phyloP scores from a whole-genome alignment of 2,797 vertebrate genomes.

The Vespertilio murinus region DNA sequence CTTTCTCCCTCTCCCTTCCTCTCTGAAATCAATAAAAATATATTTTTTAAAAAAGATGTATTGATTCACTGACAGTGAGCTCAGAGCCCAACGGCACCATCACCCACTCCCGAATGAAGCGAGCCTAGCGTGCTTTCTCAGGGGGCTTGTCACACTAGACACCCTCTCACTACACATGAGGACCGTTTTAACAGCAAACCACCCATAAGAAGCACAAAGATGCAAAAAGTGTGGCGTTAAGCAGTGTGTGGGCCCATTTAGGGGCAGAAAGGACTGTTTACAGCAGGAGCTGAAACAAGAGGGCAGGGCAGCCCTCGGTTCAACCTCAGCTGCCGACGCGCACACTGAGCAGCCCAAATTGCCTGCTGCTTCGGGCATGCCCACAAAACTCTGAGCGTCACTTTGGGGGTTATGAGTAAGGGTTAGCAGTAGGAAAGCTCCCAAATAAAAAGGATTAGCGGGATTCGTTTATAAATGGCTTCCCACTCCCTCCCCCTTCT shows the following conservation, averaged over 20 bases:
- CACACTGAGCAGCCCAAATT: fast-evolving
- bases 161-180: fast-evolving
- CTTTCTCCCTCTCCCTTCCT: too few relatives aligned
- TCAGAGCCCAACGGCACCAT: not conserved
- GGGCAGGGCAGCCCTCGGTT: not conserved
- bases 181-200: not conserved
- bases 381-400: not conserved
- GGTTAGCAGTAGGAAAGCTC: not conserved
- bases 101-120: fast-evolving
- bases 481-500: too few relatives aligned
- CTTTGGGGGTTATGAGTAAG: not conserved
- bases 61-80: not conserved
- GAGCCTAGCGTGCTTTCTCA: not conserved
- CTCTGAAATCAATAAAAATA: too few relatives aligned
- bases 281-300: not conserved
- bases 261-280: not conserved
- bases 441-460: not conserved
- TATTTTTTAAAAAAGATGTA: not conserved
- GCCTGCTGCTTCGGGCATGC: not conserved
- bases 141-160: too few relatives aligned
- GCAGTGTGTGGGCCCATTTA: fast-evolving
- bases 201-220: not conserved
- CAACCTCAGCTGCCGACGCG: not conserved
- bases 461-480: not conserved
- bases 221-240: too few relatives aligned